phyloP scores from a whole-genome alignment of 2,797 vertebrate species.

The Pempheris klunzingeri region DNA sequence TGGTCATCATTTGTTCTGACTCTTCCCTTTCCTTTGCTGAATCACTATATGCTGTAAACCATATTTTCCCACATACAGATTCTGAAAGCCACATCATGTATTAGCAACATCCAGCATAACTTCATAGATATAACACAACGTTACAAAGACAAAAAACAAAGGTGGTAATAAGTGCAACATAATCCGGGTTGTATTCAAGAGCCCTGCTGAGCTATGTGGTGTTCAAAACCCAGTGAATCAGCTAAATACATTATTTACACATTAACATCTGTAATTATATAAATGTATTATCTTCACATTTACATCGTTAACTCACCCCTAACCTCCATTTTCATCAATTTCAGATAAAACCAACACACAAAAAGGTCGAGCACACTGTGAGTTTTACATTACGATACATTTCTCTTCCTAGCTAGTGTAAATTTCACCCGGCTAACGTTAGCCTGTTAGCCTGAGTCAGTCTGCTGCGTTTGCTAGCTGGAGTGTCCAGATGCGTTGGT shows the following conservation, averaged over 20 bases:
- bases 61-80: neutral
- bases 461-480: neutral
- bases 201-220: too few relatives aligned
- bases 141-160: neutral
- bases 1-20: neutral
- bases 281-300: neutral
- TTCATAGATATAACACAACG: neutral
- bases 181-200: too few relatives aligned
- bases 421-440: neutral
- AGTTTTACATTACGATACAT: neutral
- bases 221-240: neutral
- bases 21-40: neutral
- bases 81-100: neutral
- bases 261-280: too few relatives aligned
- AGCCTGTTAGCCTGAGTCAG: conserved; percentile 42
- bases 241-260: too few relatives aligned
- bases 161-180: too few relatives aligned
- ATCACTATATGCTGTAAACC: neutral
- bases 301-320: neutral
- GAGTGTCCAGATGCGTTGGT: neutral
- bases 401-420: too few relatives aligned
- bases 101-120: neutral
- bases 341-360: neutral
- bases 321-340: neutral
- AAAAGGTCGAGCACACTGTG: fast-evolving